Base-by-base conservation (phyloP, 2,113 vertebrate genomes). In the Sterrhoptilus dennistouni region DNA sequence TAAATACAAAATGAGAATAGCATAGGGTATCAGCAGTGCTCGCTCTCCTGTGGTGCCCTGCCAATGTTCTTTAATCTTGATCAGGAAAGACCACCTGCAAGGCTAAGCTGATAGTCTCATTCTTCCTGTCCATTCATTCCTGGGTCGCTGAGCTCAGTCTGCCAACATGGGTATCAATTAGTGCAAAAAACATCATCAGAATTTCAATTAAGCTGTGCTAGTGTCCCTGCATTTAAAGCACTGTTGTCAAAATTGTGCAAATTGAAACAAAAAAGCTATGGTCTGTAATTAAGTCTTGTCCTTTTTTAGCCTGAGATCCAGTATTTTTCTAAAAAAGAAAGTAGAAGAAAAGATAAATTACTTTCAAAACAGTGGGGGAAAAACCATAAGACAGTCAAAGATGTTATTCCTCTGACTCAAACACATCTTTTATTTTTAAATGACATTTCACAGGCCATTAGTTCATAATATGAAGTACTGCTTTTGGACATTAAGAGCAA, bases 151-250 rank as follows among this genome's bases (percentile, higher is more conserved):
- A 92, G 94, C 95, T 96, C 82, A 93, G 95, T 90, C 96, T 96
- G 96, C 93, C 95, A 96, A 96, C 92, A 95, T 53, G 79, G 88
- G 88, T 97, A 95, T 96, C 96, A 96, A 96, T 96, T 96, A 97
- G 88, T 75, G 88, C 79, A 96, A 93, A 97, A 93, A 92, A 68
- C 90, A 87, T 93, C 87, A 93, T 88, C 87, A 96, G 96, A 95
- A 97, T 96, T 95, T 95, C 96, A 97, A 97, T 95, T 94, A 97
- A 96, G 79, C 86, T 69, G 60, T 54, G 53, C 42, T 80, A 79
- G 66, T 84, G 64, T 93, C 74, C 64, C 80, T 95, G 78, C 71
- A 76, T 96, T 93, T 93, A 95, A 96, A 96, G 60, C 23, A 89
- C 83, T 96, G 94, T 93, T 93, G 88, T 96, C 81, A 97, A 95